phyloP scores from a whole-genome alignment of 2,113 vertebrate genomes.

The Megaptera novaeangliae region DNA sequence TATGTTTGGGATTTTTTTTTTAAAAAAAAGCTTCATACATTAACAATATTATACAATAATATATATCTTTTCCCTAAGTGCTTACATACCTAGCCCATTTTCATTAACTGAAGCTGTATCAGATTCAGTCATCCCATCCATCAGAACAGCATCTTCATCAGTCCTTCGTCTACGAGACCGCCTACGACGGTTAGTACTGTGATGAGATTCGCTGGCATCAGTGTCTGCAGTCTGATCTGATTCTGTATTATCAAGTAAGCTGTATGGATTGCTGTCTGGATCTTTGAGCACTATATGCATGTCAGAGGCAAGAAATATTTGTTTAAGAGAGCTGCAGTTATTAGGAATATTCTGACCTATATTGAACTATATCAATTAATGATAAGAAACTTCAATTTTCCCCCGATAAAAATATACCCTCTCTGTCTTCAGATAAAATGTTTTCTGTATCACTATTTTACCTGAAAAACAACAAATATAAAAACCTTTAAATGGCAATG shows the following conservation, averaged over 20 bases:
- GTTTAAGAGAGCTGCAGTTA: constrained; percentile 48
- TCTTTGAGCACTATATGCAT: constrained; percentile 87
- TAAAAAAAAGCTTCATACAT: background rate
- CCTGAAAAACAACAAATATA: constrained; percentile 47
- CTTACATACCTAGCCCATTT: constrained; percentile 94
- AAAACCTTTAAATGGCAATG: constrained; percentile 16
- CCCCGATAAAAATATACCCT: constrained; percentile 36
- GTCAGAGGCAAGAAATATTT: constrained; percentile 62
- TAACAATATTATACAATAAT: background rate
- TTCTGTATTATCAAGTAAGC: constrained; percentile 93
- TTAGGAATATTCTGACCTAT: constrained; percentile 31
- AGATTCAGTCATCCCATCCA: constrained; percentile 97
- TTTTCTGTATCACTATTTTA: constrained; percentile 38
- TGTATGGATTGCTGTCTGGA: constrained; percentile 92
- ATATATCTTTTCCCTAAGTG: constrained; percentile 13
- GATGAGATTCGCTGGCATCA: constrained; percentile 94
- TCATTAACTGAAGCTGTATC: constrained; percentile 97
- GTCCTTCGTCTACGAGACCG: constrained; percentile 95
- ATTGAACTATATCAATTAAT: constrained; percentile 48
- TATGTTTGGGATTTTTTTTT: background rate
- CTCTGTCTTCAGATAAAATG: constrained; percentile 32
- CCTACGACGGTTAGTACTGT: constrained; percentile 91
- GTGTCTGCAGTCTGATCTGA: constrained; percentile 98
- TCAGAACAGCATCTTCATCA: constrained; percentile 94
- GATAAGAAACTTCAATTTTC: constrained; percentile 19